Base-by-base conservation (phyloP, 2,888 invertebrate genomes). In the Tipula vernalis region DNA sequence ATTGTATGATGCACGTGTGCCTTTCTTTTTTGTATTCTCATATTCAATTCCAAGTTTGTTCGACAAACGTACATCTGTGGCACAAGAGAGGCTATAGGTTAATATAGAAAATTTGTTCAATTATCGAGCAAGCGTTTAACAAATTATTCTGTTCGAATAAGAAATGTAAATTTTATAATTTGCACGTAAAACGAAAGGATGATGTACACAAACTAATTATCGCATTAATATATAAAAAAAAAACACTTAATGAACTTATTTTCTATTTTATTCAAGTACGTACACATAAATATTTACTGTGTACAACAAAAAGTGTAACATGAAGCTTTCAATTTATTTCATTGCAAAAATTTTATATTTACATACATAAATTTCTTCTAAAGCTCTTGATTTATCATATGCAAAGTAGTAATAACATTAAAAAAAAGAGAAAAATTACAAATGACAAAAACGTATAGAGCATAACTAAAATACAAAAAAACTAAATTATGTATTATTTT, bases 311-410 rank as follows among this genome's bases (percentile, higher is more conserved):
- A 71, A 28, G 71, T 28, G 10, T 71, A 71, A 28, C 71, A 71
- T 71, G 28, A 71, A 71, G 71, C 71, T 71, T 71, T 28, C 71
- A 71, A 71, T 71, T 71, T 71, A 71, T 18, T 28, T 71, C 28
- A 71, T 71, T 71, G 3, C 28, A 28, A 28, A 71, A 71, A 10
- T 15, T 51, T 57, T 71, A 4, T 71, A 28, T 71, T 28, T 71
- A 71, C 51, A 51, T 51, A 51, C 5, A 44, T 51, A 51, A n/a
- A 71, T 28, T 10, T 71, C 12, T 10, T 28, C 4, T 71, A 71
- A 71, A 71, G 71, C 71, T 71, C 71, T 71, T 71, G 71, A 71
- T 71, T 71, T 71, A 71, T 71, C 71, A 71, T 71, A 71, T 71
- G 71, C 71, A 71, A 71, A 28, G 71, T 71, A 28, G 71, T 71